These are phyloP conservation scores for Rotaria sp. DNA, from an alignment of 2,888 invertebrate genomes.

Conservation along the genomic window DNA sequence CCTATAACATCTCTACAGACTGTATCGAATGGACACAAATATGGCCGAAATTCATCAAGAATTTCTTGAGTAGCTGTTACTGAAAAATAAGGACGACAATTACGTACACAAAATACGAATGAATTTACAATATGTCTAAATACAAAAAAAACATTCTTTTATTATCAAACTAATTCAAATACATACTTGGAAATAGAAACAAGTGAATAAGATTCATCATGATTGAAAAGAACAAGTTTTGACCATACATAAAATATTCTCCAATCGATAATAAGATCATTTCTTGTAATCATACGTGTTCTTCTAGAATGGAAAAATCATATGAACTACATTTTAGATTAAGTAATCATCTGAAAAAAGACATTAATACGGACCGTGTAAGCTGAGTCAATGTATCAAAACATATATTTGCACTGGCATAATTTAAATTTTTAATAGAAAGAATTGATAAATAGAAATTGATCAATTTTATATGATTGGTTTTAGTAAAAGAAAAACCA, in stretches of 20 bases:
- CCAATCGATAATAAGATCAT: conserved; percentile 37
- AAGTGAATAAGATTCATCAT: not conserved
- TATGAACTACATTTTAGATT: not conserved
- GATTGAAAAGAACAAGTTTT: not conserved
- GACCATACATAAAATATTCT: conserved; percentile 23
- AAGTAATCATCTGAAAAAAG: not conserved
- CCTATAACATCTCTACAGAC: conserved; percentile 29
- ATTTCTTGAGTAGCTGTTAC: conserved; percentile 32
- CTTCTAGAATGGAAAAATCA: not conserved
- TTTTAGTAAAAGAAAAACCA: conserved; percentile 36
- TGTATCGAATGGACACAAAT: conserved; percentile 39
- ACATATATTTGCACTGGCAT: conserved; percentile 21
- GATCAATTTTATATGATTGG: conserved; percentile 32
- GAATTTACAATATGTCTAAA: not conserved
- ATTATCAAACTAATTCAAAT: too few relatives aligned
- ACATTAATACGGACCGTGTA: conserved; percentile 5
- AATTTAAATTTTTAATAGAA: conserved; percentile 23
- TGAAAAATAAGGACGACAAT: conserved; percentile 36
- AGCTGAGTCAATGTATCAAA: conserved; percentile 27
- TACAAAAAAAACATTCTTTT: not conserved
- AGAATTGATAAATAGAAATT: conserved; percentile 25
- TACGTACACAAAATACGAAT: conserved; percentile 27
- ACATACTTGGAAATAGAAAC: not conserved
- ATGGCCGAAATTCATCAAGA: conserved; percentile 35
- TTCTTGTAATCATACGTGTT: conserved; percentile 24